Percentiles rank a stretch among this genome's conserved stretches.
These are phyloP conservation scores for Zaprionus camerounensis DNA, from an alignment of 1,140 invertebrate genomes.

Conservation along the genomic window DNA sequence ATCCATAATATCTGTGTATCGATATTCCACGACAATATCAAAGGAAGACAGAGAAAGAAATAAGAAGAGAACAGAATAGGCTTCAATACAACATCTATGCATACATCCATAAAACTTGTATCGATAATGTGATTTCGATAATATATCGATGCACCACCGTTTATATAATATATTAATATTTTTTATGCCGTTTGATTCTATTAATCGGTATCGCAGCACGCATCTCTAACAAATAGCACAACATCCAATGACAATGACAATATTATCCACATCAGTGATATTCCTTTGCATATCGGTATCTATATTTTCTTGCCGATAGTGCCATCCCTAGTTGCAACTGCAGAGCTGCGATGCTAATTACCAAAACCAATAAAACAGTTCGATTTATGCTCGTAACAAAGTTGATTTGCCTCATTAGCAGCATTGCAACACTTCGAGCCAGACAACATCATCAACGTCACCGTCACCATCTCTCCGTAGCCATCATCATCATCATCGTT, in stretches of 20 bases:
- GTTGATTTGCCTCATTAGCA: slow-evolving; percentile 59
- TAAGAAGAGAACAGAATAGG: background rate
- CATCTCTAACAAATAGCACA: no score
- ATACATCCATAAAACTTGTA: no score
- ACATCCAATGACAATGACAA: background rate
- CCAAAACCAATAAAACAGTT: slow-evolving; percentile 59
- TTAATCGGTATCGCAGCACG: no score
- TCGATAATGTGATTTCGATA: background rate
- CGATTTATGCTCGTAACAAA: slow-evolving; percentile 61
- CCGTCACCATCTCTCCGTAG: background rate
- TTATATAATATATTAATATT: no score
- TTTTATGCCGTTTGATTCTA: no score
- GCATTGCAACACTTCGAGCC: slow-evolving; percentile 35
- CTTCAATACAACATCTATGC: no score
- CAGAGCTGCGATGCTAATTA: slow-evolving; percentile 70
- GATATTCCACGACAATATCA: no score
- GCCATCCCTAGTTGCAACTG: slow-evolving; percentile 30
- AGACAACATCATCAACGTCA: slow-evolving; percentile 14
- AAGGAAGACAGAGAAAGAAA: no score
- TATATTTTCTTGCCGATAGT: background rate
- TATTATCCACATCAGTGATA: background rate
- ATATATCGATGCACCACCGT: no score
- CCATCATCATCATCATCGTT: slow-evolving; percentile 5
- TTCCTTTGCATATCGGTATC: background rate
- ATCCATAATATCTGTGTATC: no score